A percentile compares a stretch with the other conserved stretches of the same genome.
Evolutionary conservation across 1,140 invertebrate species (phyloP).

Genomic region (Cephus cinctus): DNA sequence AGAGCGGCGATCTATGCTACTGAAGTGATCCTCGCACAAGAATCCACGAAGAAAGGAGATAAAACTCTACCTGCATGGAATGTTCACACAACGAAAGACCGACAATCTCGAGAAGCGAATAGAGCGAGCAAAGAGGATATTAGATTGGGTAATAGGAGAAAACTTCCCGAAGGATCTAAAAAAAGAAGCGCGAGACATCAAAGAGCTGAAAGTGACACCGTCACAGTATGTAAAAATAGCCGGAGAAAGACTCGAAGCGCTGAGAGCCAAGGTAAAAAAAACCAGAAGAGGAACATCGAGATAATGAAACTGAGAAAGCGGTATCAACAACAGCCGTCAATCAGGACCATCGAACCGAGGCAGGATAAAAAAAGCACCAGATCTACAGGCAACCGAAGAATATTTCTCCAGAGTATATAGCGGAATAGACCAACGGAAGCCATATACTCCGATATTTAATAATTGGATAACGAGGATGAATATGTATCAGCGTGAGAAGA

Average conservation of each 20-base stretch:
- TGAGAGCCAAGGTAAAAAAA: background rate
- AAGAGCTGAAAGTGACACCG: constrained; percentile 1
- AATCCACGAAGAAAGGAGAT: background rate
- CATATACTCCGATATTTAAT: constrained; percentile 2
- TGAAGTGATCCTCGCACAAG: background rate
- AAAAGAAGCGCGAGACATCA: background rate
- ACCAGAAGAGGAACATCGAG: background rate
- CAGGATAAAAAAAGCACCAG: background rate
- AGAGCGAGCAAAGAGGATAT: too few relatives aligned
- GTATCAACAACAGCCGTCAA: constrained; percentile 1
- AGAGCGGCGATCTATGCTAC: too few relatives aligned
- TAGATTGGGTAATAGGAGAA: too few relatives aligned
- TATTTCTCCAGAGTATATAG: background rate
- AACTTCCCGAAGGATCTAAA: too few relatives aligned
- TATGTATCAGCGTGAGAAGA: background rate
- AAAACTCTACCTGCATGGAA: background rate
- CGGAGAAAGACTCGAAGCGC: background rate
- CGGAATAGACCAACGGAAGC: background rate
- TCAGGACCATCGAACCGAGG: background rate
- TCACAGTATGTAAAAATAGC: background rate
- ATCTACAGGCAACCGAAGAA: background rate
- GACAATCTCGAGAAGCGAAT: too few relatives aligned
- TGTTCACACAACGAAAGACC: background rate
- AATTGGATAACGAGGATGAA: background rate
- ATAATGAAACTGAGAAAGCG: background rate